These are phyloP conservation scores for Sebastes diploproa DNA, from an alignment of 2,797 vertebrate species.

Conservation along the genomic window DNA sequence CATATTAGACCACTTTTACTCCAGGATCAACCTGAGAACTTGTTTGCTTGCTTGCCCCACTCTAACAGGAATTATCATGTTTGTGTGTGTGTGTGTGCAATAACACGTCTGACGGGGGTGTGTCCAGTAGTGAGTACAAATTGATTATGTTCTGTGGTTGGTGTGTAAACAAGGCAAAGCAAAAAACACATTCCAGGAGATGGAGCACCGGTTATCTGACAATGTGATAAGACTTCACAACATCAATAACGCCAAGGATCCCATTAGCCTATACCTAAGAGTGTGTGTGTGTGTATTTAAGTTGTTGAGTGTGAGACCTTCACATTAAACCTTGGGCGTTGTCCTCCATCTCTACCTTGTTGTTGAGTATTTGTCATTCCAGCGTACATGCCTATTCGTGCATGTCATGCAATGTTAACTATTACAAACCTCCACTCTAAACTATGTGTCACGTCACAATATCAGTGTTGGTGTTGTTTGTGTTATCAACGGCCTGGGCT, in stretches of 20 bases:
- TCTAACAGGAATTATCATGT: background rate
- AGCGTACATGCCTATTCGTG: constrained; percentile 13
- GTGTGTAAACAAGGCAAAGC: constrained; percentile 58
- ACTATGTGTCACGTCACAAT: background rate
- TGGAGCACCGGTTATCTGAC: constrained; percentile 39
- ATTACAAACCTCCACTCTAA: constrained; percentile 41
- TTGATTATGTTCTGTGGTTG: constrained; percentile 51
- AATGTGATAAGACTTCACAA: constrained; percentile 51
- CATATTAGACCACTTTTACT: background rate
- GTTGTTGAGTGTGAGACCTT: constrained; percentile 15
- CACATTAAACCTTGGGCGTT: constrained; percentile 29
- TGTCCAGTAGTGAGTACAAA: constrained; percentile 25
- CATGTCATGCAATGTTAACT: constrained; percentile 46
- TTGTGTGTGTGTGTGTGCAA: constrained; percentile 1
- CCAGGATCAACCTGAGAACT: background rate
- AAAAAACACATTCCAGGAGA: constrained; percentile 67
- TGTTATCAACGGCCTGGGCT: constrained; percentile 1
- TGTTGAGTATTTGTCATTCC: constrained; percentile 34
- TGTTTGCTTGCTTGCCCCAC: background rate
- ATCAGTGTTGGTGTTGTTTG: background rate
- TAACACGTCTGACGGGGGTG: constrained; percentile 37
- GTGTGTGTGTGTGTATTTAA: background rate
- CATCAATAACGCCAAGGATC: constrained; percentile 57
- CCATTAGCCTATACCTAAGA: constrained; percentile 38
- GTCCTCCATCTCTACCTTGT: constrained; percentile 26